Percentiles rank a stretch among this genome's conserved stretches.
phyloP scores from a whole-genome alignment of 2,797 vertebrate species.

The Chloroceryle inda region DNA sequence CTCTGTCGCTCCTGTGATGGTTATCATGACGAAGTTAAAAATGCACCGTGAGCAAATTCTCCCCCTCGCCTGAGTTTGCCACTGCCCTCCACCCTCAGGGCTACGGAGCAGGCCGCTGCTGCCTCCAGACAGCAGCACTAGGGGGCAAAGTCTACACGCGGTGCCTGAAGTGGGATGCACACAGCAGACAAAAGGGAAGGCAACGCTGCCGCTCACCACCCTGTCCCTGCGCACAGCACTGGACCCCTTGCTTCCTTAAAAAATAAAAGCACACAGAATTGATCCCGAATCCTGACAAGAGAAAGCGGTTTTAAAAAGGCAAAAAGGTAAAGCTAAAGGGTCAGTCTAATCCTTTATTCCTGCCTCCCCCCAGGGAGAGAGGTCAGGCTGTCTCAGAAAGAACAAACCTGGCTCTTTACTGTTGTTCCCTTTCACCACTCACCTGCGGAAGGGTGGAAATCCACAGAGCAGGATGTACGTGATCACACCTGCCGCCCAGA shows the following conservation, averaged over 20 bases:
- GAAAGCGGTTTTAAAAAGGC: neutral
- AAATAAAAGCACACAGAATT: accelerated
- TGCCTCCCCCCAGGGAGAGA: neutral
- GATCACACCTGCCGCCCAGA: conserved; percentile 98
- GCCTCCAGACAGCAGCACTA: neutral
- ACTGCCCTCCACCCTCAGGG: neutral
- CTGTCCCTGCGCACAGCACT: accelerated
- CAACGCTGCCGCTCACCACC: neutral
- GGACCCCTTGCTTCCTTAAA: neutral
- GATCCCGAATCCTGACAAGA: neutral
- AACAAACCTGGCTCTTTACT: too few species aligned
- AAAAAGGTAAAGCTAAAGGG: accelerated
- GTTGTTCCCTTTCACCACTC: neutral
- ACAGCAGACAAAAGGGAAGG: neutral
- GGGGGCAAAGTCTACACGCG: neutral
- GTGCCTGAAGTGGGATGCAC: accelerated
- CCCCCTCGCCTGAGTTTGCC: neutral
- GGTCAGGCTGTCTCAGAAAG: neutral
- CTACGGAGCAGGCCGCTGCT: neutral
- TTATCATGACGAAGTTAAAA: neutral
- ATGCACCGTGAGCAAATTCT: neutral
- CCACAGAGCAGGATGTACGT: conserved; percentile 97
- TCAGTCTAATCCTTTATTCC: neutral
- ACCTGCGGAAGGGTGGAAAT: conserved; percentile 98
- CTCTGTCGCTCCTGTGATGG: accelerated